Conservation (phyloP, 1,140 invertebrate species). For the Aporrectodea caliginosa region DNA sequence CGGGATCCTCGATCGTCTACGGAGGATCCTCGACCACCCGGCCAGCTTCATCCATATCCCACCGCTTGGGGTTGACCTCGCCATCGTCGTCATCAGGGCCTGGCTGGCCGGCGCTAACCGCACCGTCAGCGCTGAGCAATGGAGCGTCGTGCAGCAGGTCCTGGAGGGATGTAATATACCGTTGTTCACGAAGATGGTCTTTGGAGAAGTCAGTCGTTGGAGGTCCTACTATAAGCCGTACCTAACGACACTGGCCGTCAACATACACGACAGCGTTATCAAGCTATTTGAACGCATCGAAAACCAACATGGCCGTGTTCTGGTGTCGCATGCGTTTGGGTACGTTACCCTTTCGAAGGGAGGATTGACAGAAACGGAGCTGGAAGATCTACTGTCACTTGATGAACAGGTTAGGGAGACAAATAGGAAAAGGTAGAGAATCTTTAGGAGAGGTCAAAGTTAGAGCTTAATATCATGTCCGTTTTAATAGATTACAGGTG, state of each 20-base stretch:
- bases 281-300: constrained; percentile 36
- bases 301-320: constrained; percentile 29
- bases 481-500: too few relatives aligned
- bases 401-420: constrained; percentile 26
- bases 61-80: constrained; percentile 68
- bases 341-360: constrained; percentile 47
- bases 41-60: constrained; percentile 68
- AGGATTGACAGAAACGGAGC: constrained; percentile 30
- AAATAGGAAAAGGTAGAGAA: too few relatives aligned
- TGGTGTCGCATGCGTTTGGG: constrained; percentile 30
- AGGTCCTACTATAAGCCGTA: constrained; percentile 88
- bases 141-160: constrained; percentile 86
- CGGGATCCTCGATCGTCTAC: constrained; percentile 58
- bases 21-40: constrained; percentile 81
- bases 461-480: too few relatives aligned
- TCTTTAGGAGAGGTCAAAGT: too few relatives aligned
- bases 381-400: constrained; percentile 32
- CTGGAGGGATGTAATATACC: constrained; percentile 88
- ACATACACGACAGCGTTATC: constrained; percentile 38
- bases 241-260: constrained; percentile 19
- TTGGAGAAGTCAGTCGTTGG: constrained; percentile 86
- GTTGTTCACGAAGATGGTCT: constrained; percentile 92
- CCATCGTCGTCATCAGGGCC: constrained; percentile 81
- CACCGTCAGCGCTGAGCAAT: constrained; percentile 65
- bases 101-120: constrained; percentile 89